Evolutionary conservation across 1,140 invertebrate genomes (phyloP).

Genomic region (Melitaea cinxia): DNA sequence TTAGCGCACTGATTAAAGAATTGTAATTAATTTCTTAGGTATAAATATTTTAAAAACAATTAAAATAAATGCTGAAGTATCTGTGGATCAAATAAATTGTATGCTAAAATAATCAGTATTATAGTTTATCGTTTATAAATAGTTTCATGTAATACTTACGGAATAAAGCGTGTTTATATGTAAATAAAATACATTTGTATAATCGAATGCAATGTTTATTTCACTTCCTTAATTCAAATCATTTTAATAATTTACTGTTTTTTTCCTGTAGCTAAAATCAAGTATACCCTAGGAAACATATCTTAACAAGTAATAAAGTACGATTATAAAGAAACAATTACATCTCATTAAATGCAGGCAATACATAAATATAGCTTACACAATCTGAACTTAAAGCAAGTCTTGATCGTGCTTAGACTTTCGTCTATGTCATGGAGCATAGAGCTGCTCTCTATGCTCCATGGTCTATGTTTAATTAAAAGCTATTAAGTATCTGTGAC

Average conservation of each 20-base stretch:
- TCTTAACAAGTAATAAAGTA: too few relatives aligned
- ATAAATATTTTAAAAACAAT: neutral
- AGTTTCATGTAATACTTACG: slow-evolving; percentile 1
- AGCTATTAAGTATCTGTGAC: neutral
- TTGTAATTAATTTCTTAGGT: slow-evolving; percentile 3
- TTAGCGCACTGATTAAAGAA: slow-evolving; percentile 26
- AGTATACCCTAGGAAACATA: too few relatives aligned
- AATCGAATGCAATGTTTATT: neutral
- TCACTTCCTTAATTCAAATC: too few relatives aligned
- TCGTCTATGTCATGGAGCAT: neutral
- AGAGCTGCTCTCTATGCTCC: too few relatives aligned
- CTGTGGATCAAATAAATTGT: slow-evolving; percentile 4
- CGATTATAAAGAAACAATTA: too few relatives aligned
- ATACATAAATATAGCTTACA: too few relatives aligned
- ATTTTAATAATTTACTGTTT: too few relatives aligned
- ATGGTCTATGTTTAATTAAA: neutral
- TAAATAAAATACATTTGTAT: slow-evolving; percentile 10
- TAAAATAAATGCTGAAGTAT: neutral
- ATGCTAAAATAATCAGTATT: slow-evolving; percentile 10
- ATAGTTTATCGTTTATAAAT: slow-evolving; percentile 2
- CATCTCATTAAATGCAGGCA: too few relatives aligned
- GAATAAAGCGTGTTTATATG: slow-evolving; percentile 1
- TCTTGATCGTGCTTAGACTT: neutral
- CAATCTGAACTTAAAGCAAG: too few relatives aligned
- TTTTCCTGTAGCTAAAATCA: too few relatives aligned